Conservation (phyloP, 1,140 invertebrate genomes). For the Drosophila navojoa region DNA sequence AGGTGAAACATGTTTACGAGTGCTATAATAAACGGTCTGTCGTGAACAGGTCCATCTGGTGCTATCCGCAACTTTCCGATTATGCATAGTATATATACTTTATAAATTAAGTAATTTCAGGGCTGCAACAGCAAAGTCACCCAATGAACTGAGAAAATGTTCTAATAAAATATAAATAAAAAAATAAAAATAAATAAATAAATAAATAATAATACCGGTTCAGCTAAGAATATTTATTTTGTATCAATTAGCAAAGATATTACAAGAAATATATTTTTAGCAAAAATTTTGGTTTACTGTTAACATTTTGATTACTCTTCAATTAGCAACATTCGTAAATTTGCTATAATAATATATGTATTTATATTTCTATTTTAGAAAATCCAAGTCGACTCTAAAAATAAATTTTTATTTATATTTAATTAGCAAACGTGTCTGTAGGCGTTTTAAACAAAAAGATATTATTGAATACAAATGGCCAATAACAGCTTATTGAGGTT, state of each 20-base stretch:
- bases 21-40: slow-evolving; percentile 44
- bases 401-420: slow-evolving; percentile 3
- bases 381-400: not conserved
- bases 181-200: too few relatives aligned
- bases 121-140: slow-evolving; percentile 13
- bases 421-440: slow-evolving; percentile 7
- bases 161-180: too few relatives aligned
- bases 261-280: not conserved
- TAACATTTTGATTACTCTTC: not conserved
- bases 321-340: not conserved
- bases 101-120: slow-evolving; percentile 4
- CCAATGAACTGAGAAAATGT: too few relatives aligned
- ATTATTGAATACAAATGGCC: not conserved
- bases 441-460: slow-evolving; percentile 7
- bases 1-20: slow-evolving; percentile 63
- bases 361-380: not conserved
- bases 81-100: not conserved
- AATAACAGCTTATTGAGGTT: slow-evolving; percentile 34
- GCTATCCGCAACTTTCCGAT: slow-evolving; percentile 17
- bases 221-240: too few relatives aligned
- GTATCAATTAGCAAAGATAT: not conserved
- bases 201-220: too few relatives aligned
- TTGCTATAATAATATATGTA: too few relatives aligned
- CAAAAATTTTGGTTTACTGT: not conserved
- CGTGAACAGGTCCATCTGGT: slow-evolving; percentile 35